A percentile compares a stretch with the other conserved stretches of the same genome.
phyloP scores from a whole-genome alignment of 2,113 vertebrate genomes.

The Gavia stellata region DNA sequence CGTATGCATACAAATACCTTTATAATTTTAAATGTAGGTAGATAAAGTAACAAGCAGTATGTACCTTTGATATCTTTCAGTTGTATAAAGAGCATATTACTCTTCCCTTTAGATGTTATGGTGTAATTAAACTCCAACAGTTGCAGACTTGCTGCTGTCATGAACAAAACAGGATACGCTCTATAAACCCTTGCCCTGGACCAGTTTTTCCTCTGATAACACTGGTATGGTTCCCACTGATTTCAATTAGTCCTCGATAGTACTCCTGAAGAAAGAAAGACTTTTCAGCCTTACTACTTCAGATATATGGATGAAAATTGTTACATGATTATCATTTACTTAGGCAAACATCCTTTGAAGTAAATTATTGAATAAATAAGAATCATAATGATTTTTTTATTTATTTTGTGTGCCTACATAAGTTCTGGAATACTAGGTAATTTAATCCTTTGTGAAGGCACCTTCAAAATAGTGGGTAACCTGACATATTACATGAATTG shows the following conservation, averaged over 20 bases:
- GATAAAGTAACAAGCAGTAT: not conserved
- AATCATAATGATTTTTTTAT: not conserved
- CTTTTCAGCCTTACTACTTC: not conserved
- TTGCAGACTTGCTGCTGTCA: not conserved
- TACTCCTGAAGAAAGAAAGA: not conserved
- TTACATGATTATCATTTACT: not conserved
- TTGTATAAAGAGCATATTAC: not conserved
- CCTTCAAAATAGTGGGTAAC: constrained; percentile 14
- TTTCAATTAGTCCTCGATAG: not conserved
- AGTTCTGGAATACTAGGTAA: not conserved
- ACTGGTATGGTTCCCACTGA: not conserved
- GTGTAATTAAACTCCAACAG: not conserved
- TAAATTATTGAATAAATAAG: not conserved
- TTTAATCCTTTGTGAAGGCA: constrained; percentile 25
- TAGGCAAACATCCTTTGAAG: not conserved
- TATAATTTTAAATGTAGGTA: not conserved
- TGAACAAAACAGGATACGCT: not conserved
- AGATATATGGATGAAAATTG: not conserved
- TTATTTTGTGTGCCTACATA: not conserved
- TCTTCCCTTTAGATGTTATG: not conserved
- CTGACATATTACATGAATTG: constrained; percentile 35
- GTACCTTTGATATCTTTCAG: not conserved
- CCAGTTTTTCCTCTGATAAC: not conserved
- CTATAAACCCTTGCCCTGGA: not conserved
- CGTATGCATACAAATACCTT: not conserved